A percentile compares a stretch with the other conserved stretches of the same genome.
phyloP scores from a whole-genome alignment of 2,888 invertebrate species.

The Hoplodrina blanda region DNA sequence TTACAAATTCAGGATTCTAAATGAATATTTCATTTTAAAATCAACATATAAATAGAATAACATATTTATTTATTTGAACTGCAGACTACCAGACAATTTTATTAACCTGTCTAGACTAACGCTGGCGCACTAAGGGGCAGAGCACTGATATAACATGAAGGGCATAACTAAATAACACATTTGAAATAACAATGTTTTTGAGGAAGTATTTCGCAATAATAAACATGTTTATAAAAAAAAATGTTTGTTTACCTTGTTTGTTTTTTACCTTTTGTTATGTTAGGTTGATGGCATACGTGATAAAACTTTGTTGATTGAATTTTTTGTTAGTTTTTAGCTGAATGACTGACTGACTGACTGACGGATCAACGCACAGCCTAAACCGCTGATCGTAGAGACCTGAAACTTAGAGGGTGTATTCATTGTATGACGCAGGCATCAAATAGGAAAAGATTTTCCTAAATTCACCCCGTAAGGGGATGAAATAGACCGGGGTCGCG shows the following conservation, averaged over 20 bases:
- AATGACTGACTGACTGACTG: too few species aligned
- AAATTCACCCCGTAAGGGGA: too few species aligned
- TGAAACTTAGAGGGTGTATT: too few species aligned
- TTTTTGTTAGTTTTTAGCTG: too few species aligned
- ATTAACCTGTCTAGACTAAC: conserved; percentile 44
- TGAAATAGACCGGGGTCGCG: too few species aligned
- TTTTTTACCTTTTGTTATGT: conserved; percentile 11
- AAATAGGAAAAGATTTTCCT: too few species aligned
- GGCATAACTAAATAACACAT: conserved; percentile 21
- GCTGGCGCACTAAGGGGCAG: conserved; percentile 13
- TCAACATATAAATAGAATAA: not conserved
- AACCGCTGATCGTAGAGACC: too few species aligned
- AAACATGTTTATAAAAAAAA: conserved; percentile 4
- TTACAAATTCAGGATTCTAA: too few species aligned
- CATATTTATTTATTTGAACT: conserved; percentile 21
- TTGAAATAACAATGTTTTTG: conserved; percentile 21
- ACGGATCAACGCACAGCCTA: too few species aligned
- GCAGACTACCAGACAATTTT: conserved; percentile 37
- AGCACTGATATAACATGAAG: conserved; percentile 39
- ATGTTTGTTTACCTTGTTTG: conserved; percentile 2
- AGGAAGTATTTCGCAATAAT: conserved; percentile 37
- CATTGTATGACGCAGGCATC: too few species aligned
- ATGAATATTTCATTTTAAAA: not conserved
- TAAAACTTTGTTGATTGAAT: not conserved
- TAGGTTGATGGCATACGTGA: not conserved